These are phyloP conservation scores for Periophthalmodon schlosseri DNA, from an alignment of 2,113 vertebrate genomes.

Conservation along the genomic window DNA sequence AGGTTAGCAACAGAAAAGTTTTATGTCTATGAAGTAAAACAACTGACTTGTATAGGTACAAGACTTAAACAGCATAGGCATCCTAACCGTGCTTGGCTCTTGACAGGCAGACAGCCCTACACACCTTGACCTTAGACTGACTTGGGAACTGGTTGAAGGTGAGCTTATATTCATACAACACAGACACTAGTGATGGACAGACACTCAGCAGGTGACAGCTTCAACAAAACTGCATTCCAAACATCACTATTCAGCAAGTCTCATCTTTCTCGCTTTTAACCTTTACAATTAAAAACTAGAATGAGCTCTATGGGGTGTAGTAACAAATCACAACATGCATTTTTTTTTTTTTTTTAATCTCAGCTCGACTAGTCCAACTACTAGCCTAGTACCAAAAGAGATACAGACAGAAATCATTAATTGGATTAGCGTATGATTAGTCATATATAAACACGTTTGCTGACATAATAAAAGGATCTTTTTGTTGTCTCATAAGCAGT, in stretches of 20 bases:
- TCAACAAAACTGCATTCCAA: conserved; percentile 56
- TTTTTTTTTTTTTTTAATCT: too few relatives aligned
- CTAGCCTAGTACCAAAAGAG: conserved; percentile 56
- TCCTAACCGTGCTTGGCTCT: not conserved
- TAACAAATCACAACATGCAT: conserved; percentile 19
- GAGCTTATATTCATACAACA: conserved; percentile 30
- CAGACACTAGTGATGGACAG: conserved; percentile 39
- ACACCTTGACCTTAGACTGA: conserved; percentile 36
- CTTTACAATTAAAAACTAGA: conserved; percentile 1
- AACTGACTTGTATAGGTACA: not conserved
- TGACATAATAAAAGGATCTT: conserved; percentile 74
- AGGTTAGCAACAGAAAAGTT: too few relatives aligned
- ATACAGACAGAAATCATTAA: conserved; percentile 30
- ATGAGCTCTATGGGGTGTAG: not conserved
- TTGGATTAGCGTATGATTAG: too few relatives aligned
- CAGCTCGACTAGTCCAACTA: conserved; percentile 31
- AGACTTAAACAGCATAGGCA: not conserved
- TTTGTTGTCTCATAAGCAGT: not conserved
- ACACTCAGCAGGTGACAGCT: conserved; percentile 53
- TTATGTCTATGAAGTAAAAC: too few relatives aligned
- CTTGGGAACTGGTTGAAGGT: conserved; percentile 22
- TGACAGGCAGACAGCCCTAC: not conserved
- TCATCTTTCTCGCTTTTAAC: conserved; percentile 19
- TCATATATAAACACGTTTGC: too few relatives aligned
- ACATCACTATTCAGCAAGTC: conserved; percentile 24